These are phyloP conservation scores for Campoletis raptor DNA, from an alignment of 2,888 invertebrate species.

Conservation along the genomic window DNA sequence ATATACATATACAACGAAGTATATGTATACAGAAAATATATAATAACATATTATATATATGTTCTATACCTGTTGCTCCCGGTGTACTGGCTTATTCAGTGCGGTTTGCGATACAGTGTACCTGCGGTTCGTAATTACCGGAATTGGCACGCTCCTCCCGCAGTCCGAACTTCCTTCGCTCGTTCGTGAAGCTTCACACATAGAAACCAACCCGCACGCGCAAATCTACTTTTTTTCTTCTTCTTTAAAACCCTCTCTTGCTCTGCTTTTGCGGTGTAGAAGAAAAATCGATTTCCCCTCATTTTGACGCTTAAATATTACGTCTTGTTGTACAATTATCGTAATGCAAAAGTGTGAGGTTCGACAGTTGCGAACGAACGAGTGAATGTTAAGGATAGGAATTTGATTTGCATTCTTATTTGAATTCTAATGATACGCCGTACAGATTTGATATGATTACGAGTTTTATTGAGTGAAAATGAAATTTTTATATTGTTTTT, in stretches of 20 bases:
- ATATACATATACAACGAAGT: conserved; percentile 1
- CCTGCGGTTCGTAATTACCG: conserved; percentile 69
- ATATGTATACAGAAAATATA: conserved; percentile 1
- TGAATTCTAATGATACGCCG: background rate
- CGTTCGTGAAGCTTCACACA: conserved; percentile 36
- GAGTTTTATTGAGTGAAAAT: background rate
- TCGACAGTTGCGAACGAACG: conserved; percentile 10
- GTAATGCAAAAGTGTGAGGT: conserved; percentile 36
- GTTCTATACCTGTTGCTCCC: conserved; percentile 55
- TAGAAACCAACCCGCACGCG: conserved; percentile 15
- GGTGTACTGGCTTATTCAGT: conserved; percentile 49
- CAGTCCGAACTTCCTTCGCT: conserved; percentile 50
- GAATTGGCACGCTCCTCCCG: conserved; percentile 68
- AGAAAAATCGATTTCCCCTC: conserved; percentile 67
- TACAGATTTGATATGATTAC: background rate
- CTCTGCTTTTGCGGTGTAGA: conserved; percentile 12
- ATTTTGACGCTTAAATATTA: conserved; percentile 51
- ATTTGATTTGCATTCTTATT: background rate
- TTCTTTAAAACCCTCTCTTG: conserved; percentile 6
- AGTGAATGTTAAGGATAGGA: background rate
- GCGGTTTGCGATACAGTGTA: conserved; percentile 62
- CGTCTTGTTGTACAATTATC: conserved; percentile 61
- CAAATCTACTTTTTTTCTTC: background rate
- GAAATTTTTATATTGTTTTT: background rate
- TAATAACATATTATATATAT: conserved; percentile 23